These are phyloP conservation scores for Sitta carolinensis DNA, from an alignment of 2,797 vertebrate genomes.

Conservation along the genomic window DNA sequence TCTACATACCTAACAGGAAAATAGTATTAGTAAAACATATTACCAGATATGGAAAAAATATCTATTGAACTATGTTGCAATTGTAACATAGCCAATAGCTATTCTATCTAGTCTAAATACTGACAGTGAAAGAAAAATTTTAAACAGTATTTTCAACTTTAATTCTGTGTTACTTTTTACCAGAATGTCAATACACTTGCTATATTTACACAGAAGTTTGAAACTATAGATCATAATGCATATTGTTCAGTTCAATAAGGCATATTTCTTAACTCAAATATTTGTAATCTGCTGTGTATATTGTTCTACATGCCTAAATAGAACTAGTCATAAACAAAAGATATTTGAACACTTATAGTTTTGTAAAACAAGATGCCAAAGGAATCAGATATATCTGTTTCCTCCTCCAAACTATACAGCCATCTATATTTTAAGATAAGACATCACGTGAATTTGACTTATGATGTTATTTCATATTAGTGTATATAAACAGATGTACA, in stretches of 20 bases:
- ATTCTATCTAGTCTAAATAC: neutral
- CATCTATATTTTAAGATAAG: neutral
- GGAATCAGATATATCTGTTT: neutral
- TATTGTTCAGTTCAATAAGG: neutral
- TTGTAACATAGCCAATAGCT: neutral
- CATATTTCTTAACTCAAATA: neutral
- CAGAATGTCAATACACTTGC: neutral
- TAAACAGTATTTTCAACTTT: neutral
- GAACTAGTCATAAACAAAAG: neutral
- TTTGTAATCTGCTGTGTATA: neutral
- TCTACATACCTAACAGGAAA: neutral
- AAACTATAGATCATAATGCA: neutral
- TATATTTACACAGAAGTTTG: neutral
- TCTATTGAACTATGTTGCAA: neutral
- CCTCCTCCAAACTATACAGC: neutral
- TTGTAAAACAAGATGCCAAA: neutral
- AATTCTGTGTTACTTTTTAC: neutral
- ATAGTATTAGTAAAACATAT: neutral
- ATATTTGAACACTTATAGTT: neutral
- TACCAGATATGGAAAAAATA: neutral
- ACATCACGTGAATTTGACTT: neutral
- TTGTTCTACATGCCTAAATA: neutral
- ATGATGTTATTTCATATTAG: neutral
- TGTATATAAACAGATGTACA: neutral
- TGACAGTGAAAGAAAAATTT: neutral